A percentile compares a stretch with the other conserved stretches of the same genome.
Conservation (phyloP, 2,113 vertebrate species). For the Rhabdornis inornatus region DNA sequence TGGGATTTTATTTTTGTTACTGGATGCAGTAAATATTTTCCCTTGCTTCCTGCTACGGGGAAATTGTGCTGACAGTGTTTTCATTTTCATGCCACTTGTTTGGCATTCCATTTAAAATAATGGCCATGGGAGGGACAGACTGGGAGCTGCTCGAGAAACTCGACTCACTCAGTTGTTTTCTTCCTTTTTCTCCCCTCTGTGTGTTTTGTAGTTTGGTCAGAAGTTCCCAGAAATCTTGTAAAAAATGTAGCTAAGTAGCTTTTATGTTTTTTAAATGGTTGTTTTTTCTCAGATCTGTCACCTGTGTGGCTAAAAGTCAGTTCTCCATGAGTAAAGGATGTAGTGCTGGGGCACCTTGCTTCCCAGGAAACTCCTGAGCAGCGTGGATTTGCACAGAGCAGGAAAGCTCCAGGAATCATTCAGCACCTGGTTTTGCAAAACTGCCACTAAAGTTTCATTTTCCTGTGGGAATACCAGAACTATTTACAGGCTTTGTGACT, state of each 20-base stretch:
- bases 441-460: neutral
- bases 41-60: neutral
- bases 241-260: neutral
- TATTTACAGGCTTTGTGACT: neutral
- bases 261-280: neutral
- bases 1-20: neutral
- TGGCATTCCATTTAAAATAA: conserved; percentile 20
- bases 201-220: neutral
- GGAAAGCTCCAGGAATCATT: neutral
- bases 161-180: neutral
- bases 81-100: conserved; percentile 19
- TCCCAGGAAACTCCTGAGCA: neutral
- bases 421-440: neutral
- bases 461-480: neutral
- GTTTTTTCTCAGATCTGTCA: neutral
- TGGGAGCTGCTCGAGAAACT: neutral
- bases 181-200: neutral
- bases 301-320: neutral
- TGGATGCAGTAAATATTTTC: conserved; percentile 13
- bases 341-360: neutral
- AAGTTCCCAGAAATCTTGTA: neutral
- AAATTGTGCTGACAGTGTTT: conserved; percentile 1
- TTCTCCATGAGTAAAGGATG: neutral
- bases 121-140: neutral
- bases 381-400: neutral